Percentiles rank a stretch among this genome's conserved stretches.
Evolutionary conservation across 2,888 invertebrate genomes (phyloP).

Genomic region (Lagria hirta): DNA sequence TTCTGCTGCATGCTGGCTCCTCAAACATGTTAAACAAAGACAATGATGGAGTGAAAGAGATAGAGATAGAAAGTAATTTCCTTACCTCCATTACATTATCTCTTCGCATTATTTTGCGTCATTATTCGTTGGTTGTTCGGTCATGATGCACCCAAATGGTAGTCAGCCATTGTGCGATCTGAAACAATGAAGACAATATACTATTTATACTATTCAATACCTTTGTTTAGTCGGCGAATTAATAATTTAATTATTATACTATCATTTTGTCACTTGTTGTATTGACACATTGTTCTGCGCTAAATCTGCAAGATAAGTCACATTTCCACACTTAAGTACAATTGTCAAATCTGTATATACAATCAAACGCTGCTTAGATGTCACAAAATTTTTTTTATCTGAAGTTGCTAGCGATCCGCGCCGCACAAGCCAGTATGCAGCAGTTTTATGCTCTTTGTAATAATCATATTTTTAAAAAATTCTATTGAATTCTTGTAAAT

Average conservation of each 20-base stretch:
- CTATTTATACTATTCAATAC: slow-evolving; percentile 10
- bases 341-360: neutral
- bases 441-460: no score
- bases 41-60: slow-evolving; percentile 13
- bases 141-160: slow-evolving; percentile 36
- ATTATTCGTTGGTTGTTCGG: slow-evolving; percentile 37
- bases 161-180: slow-evolving; percentile 25
- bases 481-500: no score
- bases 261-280: slow-evolving; percentile 6
- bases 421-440: no score
- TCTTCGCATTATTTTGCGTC: slow-evolving; percentile 42
- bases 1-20: no score
- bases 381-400: no score
- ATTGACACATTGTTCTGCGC: no score
- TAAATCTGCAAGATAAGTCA: neutral
- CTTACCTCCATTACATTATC: slow-evolving; percentile 47
- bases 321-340: slow-evolving; percentile 1
- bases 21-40: no score
- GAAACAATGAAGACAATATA: slow-evolving; percentile 23
- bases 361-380: no score
- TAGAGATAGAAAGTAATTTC: slow-evolving; percentile 26
- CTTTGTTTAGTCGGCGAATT: neutral
- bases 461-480: no score
- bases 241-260: slow-evolving; percentile 12
- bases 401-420: no score